Percentiles rank a stretch among this genome's conserved stretches.
Evolutionary conservation across 1,140 invertebrate species (phyloP).

Genomic region (Cecropterus lyciades): DNA sequence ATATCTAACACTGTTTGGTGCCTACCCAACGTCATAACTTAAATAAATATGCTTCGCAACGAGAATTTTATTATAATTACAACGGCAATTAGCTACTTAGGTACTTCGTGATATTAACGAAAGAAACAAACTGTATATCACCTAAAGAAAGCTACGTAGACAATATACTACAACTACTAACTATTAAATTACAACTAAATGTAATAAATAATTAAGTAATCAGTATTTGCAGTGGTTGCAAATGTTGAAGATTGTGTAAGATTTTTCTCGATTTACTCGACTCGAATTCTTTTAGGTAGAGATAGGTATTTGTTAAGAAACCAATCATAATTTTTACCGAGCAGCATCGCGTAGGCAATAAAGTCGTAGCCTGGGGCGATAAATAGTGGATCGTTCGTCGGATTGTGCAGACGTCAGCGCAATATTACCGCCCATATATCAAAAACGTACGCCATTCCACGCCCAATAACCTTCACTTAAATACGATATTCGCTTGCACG

Average conservation of each 20-base stretch:
- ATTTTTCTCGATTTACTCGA: not conserved
- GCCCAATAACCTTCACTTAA: conserved; percentile 23
- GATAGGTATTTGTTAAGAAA: conserved; percentile 25
- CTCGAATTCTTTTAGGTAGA: not conserved
- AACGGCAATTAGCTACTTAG: no score
- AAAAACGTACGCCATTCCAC: conserved; percentile 21
- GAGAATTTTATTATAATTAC: no score
- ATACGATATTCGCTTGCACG: conserved; percentile 31
- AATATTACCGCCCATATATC: conserved; percentile 24
- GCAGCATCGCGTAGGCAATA: conserved; percentile 41
- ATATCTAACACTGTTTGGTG: no score
- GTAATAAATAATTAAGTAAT: no score
- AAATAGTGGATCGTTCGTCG: conserved; percentile 44
- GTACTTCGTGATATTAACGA: no score
- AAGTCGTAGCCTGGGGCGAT: conserved; percentile 45
- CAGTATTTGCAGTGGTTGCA: no score
- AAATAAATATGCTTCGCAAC: no score
- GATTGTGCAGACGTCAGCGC: conserved; percentile 27
- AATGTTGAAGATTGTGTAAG: not conserved
- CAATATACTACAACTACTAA: no score
- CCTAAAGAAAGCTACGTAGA: no score
- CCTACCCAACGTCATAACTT: no score
- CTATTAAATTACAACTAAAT: no score
- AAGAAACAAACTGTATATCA: no score
- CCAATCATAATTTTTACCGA: conserved; percentile 35